Percentiles rank a stretch among this genome's conserved stretches.
phyloP scores from a whole-genome alignment of 2,113 vertebrate species.

The Otocyon megalotis region DNA sequence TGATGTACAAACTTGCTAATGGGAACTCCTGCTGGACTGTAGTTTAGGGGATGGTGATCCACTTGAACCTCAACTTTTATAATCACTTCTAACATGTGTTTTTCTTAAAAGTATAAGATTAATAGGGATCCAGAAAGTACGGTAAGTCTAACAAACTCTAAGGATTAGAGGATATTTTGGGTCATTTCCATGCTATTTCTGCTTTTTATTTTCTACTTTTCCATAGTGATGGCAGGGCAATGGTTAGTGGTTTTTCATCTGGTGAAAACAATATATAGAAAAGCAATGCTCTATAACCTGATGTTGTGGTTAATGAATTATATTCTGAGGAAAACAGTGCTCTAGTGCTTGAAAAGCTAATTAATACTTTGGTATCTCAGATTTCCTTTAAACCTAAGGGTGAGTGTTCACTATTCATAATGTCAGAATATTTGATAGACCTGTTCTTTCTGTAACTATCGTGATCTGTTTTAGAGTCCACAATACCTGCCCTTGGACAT shows the following conservation, averaged over 20 bases:
- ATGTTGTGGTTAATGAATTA: conserved; percentile 37
- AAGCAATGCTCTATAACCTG: not conserved
- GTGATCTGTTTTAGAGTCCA: not conserved
- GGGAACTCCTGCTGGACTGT: not conserved
- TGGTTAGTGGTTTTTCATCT: conserved; percentile 48
- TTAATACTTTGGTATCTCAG: conserved; percentile 55
- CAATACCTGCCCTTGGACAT: not conserved
- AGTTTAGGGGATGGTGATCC: not conserved
- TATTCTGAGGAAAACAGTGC: not conserved
- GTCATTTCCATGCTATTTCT: not conserved
- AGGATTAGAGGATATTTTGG: not conserved
- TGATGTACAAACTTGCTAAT: not conserved
- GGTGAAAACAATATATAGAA: conserved; percentile 15
- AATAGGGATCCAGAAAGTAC: not conserved
- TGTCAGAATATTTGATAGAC: not conserved
- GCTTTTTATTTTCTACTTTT: conserved; percentile 3
- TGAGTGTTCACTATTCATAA: not conserved
- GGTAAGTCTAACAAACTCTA: conserved; percentile 9
- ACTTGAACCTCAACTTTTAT: not conserved
- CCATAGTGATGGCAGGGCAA: not conserved
- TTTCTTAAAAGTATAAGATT: not conserved
- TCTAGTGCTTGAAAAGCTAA: conserved; percentile 20
- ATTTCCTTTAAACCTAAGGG: conserved; percentile 9
- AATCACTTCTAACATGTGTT: not conserved
- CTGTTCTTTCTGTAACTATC: not conserved